phyloP scores from a whole-genome alignment of 92 coral and sea anemone genomes.

The Palythoa grandiflora region DNA sequence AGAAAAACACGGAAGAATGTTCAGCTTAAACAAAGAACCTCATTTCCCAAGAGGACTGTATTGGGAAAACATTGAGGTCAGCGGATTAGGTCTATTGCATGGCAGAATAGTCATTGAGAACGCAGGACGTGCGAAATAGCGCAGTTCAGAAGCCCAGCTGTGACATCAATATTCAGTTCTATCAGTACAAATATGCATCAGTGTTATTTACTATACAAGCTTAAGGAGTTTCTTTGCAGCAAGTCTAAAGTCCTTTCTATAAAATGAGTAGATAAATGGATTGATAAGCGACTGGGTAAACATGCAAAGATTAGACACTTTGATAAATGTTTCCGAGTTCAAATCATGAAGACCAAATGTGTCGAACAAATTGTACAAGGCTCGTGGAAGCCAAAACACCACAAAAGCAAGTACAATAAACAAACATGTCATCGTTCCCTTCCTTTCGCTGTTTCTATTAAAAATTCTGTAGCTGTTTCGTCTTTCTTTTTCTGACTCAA shows the following conservation, averaged over 20 bases:
- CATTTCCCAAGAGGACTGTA: too few species aligned
- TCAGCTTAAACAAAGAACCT: too few species aligned
- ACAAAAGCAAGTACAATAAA: constrained; percentile 36
- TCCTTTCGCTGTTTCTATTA: constrained; percentile 22
- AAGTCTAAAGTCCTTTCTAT: constrained; percentile 30
- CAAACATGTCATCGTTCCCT: constrained; percentile 37
- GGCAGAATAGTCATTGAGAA: too few species aligned
- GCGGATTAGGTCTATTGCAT: too few species aligned
- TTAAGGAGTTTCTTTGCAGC: constrained; percentile 36
- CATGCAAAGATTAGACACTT: constrained; percentile 15
- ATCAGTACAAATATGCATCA: neutral
- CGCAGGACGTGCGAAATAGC: too few species aligned
- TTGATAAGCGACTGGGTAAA: constrained; percentile 36
- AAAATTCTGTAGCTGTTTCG: neutral
- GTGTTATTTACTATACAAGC: neutral
- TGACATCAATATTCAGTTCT: too few species aligned
- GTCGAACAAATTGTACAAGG: constrained; percentile 30
- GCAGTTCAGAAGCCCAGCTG: too few species aligned
- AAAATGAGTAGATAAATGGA: constrained; percentile 39
- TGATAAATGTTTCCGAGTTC: constrained; percentile 42
- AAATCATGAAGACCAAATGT: constrained; percentile 11
- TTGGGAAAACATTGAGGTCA: too few species aligned
- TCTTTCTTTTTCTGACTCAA: neutral
- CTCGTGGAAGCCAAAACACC: constrained; percentile 41
- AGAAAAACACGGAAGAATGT: too few species aligned